A percentile compares a stretch with the other conserved stretches of the same genome.
Evolutionary conservation across 2,113 vertebrate genomes (phyloP).

Genomic region (Anhinga rufa): DNA sequence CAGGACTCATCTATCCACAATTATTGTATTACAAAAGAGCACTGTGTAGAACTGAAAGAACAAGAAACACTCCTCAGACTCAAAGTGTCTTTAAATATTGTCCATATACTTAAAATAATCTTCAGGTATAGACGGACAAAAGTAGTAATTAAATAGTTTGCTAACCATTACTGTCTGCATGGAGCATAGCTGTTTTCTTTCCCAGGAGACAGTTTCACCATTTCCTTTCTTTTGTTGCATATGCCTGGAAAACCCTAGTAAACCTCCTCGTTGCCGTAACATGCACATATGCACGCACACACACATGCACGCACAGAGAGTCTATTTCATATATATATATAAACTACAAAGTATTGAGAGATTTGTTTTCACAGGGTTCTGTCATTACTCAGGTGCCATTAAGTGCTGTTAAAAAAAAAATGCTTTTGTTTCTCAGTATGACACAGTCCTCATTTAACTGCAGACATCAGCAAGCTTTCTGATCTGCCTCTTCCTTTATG

Average conservation of each 20-base stretch:
- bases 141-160: background rate
- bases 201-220: background rate
- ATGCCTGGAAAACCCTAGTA: background rate
- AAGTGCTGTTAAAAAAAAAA: background rate
- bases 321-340: background rate
- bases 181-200: background rate
- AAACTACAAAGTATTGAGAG: background rate
- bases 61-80: background rate
- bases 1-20: background rate
- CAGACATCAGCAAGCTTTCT: background rate
- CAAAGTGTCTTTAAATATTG: background rate
- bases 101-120: background rate
- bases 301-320: background rate
- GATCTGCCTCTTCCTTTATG: background rate
- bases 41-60: background rate
- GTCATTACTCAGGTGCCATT: background rate
- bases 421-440: background rate
- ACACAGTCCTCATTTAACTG: background rate
- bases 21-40: background rate
- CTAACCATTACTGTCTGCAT: background rate
- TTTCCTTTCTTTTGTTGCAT: background rate
- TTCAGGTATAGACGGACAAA: background rate
- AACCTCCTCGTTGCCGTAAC: background rate
- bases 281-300: fast-evolving
- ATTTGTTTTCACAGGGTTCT: background rate